Base-by-base conservation (phyloP, 2,113 vertebrate genomes). In the Gorsachius goisagi region DNA sequence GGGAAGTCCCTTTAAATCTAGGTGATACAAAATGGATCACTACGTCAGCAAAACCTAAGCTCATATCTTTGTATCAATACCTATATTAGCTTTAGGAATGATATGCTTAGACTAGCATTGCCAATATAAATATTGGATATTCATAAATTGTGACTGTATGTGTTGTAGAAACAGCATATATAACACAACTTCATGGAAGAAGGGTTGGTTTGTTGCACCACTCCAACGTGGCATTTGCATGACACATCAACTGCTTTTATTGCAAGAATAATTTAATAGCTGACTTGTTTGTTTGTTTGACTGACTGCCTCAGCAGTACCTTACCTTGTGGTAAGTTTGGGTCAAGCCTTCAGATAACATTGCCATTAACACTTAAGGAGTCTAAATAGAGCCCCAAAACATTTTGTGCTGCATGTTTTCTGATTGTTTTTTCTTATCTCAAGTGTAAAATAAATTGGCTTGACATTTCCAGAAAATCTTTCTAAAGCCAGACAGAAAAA, bases 401-500 rank as follows among this genome's bases (percentile, higher is more conserved):
- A 67, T 66, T 90, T 63, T 92, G 49, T 94, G 23, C 20, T 74
- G 32, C 30, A 9, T 95, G 87, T 52, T 73, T 96, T 92, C 77
- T 87, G 93, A 49, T 84, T 84, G 45, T 53, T 91, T 82, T 94
- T 94, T 60, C 88, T 93, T 96, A 85, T 94, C 89, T 94, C 55
- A 85, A 94, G 26, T 73, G 18, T 90, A 59, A 96, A 89, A 85
- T 80, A 85, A 78, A 93, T 95, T 94, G 89, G 62, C 75, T 58
- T 94, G 81, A 96, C 63, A 64, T 94, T 96, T 97, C 77, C 80
- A 97, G 86, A 87, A 96, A 91, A 32, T 44, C 84, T 85, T 87
- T 85, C 41, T 85, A 87, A 93, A 80, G 74, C 62, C 92, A 96
- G 74, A 90, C 68, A 95, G 77, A 95, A 92, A 72, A 72, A 96